Conservation (phyloP, 2,888 invertebrate genomes). For the Eucera pruinosa region DNA sequence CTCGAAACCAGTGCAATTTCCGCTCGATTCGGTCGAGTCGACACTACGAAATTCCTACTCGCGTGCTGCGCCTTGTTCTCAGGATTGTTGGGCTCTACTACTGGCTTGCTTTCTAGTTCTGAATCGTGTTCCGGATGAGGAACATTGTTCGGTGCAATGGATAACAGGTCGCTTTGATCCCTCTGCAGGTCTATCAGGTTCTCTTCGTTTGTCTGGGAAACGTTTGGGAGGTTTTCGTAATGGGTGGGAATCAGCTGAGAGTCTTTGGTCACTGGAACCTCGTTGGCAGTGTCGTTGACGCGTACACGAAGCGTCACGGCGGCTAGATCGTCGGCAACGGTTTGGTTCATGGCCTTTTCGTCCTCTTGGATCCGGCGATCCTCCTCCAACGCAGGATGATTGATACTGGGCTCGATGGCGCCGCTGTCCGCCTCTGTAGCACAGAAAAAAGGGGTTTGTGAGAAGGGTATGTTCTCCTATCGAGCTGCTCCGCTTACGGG, state of each 20-base stretch:
- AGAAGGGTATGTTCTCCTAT: background rate
- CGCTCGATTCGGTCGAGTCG: constrained; percentile 17
- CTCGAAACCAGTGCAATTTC: constrained; percentile 39
- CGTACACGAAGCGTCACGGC: constrained; percentile 2
- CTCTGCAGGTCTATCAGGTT: constrained; percentile 23
- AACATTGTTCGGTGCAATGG: constrained; percentile 4
- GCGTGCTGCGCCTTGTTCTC: constrained; percentile 1
- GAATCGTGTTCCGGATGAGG: background rate
- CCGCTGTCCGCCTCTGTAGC: constrained; percentile 68
- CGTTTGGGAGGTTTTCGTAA: background rate
- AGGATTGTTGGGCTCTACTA: constrained; percentile 1
- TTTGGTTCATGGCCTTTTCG: constrained; percentile 45
- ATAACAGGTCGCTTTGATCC: constrained; percentile 48
- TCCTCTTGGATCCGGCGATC: constrained; percentile 34
- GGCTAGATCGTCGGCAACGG: constrained; percentile 13
- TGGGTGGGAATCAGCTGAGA: background rate
- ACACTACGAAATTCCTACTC: constrained; percentile 8
- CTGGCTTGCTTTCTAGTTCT: background rate
- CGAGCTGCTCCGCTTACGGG: background rate
- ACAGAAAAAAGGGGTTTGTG: constrained; percentile 33
- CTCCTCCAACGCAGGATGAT: constrained; percentile 64
- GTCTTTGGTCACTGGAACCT: background rate
- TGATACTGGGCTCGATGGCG: constrained; percentile 68
- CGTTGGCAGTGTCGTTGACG: constrained; percentile 36
- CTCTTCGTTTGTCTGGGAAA: background rate